Conservation (phyloP, 2,797 vertebrate species). For the Spheniscus humboldti region DNA sequence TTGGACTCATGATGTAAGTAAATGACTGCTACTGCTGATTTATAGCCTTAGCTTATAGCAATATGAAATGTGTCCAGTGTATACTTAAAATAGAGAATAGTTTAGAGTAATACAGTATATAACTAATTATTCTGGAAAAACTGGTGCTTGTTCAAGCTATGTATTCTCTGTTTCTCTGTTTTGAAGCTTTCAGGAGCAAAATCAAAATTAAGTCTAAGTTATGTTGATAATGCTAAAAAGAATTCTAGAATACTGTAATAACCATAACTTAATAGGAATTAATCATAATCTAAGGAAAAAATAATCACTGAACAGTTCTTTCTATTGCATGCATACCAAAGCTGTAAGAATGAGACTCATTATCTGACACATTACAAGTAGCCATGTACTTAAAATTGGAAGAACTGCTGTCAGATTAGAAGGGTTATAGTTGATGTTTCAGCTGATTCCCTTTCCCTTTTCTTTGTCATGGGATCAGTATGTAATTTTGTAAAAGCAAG, state of each 20-base stretch:
- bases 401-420: neutral
- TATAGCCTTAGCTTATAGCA: neutral
- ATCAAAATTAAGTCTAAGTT: neutral
- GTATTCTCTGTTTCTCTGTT: neutral
- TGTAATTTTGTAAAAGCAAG: neutral
- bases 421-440: neutral
- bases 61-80: neutral
- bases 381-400: neutral
- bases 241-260: neutral
- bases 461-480: neutral
- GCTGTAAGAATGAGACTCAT: neutral
- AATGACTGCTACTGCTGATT: neutral
- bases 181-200: neutral
- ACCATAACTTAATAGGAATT: neutral
- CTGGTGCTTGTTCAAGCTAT: neutral
- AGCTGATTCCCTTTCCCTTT: neutral
- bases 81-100: neutral
- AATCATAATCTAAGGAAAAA: neutral
- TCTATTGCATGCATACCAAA: neutral
- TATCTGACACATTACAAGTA: neutral
- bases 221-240: neutral
- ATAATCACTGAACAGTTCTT: neutral
- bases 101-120: neutral
- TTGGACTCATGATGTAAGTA: constrained; percentile 91
- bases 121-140: neutral